Evolutionary conservation across 2,888 invertebrate species (phyloP).

Genomic region (Falcaria lacertinaria): DNA sequence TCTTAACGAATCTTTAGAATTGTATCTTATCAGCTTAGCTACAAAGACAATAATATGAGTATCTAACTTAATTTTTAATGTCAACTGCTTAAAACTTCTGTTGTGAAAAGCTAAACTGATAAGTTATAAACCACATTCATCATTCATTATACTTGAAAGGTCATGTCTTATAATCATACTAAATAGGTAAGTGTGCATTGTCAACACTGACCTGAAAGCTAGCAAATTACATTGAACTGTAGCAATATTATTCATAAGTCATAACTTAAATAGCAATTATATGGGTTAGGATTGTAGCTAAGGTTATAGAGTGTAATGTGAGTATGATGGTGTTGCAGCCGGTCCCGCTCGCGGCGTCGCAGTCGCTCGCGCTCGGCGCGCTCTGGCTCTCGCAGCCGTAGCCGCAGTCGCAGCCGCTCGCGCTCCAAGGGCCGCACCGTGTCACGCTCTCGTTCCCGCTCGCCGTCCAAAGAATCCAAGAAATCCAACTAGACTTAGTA

Average conservation of each 20-base stretch:
- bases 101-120: too few relatives aligned
- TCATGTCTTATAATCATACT: background rate
- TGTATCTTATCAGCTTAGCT: background rate
- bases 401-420: constrained; percentile 74
- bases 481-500: constrained; percentile 56
- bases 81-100: too few relatives aligned
- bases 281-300: background rate
- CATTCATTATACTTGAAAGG: too few relatives aligned
- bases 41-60: too few relatives aligned
- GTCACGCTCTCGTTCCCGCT: constrained; percentile 71
- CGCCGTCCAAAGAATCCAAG: constrained; percentile 73
- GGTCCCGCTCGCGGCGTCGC: constrained; percentile 82
- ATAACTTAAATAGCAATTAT: background rate
- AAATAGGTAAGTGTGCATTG: background rate
- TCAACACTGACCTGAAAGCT: background rate
- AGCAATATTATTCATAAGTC: background rate
- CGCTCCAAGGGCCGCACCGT: constrained; percentile 73
- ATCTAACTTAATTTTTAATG: too few relatives aligned
- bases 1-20: background rate
- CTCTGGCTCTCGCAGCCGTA: constrained; percentile 70
- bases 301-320: background rate
- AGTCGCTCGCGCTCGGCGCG: constrained; percentile 81
- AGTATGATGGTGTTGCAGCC: constrained; percentile 42
- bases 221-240: background rate
- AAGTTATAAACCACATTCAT: too few relatives aligned